Evolutionary conservation across 1,140 invertebrate genomes (phyloP), one percentile per base, ranked within the genome.

Genomic region (Aricia agestis): DNA sequence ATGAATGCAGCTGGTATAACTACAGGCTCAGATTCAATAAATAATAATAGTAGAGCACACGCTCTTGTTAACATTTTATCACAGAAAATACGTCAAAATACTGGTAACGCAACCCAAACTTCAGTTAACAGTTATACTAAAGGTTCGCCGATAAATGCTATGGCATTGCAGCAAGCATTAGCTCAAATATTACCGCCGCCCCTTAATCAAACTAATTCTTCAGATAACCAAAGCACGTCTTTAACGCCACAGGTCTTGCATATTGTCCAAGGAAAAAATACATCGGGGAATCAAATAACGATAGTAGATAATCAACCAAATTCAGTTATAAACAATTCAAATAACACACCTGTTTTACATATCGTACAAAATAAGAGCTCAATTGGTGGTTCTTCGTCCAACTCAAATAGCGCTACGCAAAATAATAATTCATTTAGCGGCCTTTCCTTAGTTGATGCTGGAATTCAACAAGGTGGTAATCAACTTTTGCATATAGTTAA

Each of bases 401-500:
- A 83, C 76, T 71, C 75, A 67, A 71, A 80, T 66, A 66, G 82
- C 18, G 68, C 72, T 63, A 63, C 59, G 18, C 71, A 81, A 67
- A 81, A 85, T 75, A 52, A 83, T 19, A 86, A 85, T 75, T 77
- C 90, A 6, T 92, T 89, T 68, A 82, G 86, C 67, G 87, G 89
- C 2, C 68, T 92, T 9, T 91, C 91, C 68, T 77, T 92, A 74
- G 84, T 92, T 19, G 92, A 92, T 66, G 72, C 86, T 10, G 85
- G 87, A 6, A 73, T 90, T 6, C 90, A 91, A 72, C 86, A 89
- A 80, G 82, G 82, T 32, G 86, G 86, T 57, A 92, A 89, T 81
- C 91, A 91, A 80, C 84, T 92, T 61, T 78, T 92, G 7, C 92
- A 92, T 68, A 92, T 92, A 67, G 89, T 92, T 1, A 92, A 92